Evolutionary conservation across 2,797 vertebrate species (phyloP), one percentile per base, ranked within the genome.

Genomic region (Thamnophis elegans): DNA sequence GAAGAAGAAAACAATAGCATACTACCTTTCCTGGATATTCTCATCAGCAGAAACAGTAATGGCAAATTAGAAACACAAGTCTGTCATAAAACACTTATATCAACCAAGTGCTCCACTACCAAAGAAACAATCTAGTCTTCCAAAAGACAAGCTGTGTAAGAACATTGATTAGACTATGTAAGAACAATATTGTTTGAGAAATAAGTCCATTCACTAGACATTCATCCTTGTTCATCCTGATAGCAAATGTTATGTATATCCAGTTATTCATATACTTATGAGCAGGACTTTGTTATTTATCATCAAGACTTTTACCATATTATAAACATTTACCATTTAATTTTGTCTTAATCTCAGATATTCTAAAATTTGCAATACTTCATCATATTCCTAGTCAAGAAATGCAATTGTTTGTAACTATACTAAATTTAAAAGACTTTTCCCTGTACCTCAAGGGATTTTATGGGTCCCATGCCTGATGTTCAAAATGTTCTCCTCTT

Each of bases 361-460:
- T 51, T 51, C 47, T 51, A 51, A 51, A 51, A 51, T 87, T 10
- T 85, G 56, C 60, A 62, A 9, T 60, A 54, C 73, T 73, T 56
- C 62, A 65, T 28, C 62, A 65, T 65, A 51, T 78, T 92, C 2
- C 42, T 55, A 26, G 10, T 32, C 1, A 92, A 54, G 47, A 62
- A 85, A 42, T 85, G 10, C 78, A 85, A 14, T 54, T 62, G 58
- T 28, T 89, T 54, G 73, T 59, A 59, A 87, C 22, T 51, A 53
- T 58, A 90, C 73, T 90, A 32, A 36, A 60, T 87, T 90, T 87
- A 90, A 92, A 92, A 89, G 47, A 86, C 28, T 25, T 60, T 1
- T 62, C 18, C 58, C 54, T 86, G 22, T 85, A 86, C 65, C 55
- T 88, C 20, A 53, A 65, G 68, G 28, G 92, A 90, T 87, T 68